A percentile compares a stretch with the other conserved stretches of the same genome.
These are phyloP conservation scores for Reticulitermes speratus DNA, from an alignment of 1,140 invertebrate genomes.

Conservation along the genomic window DNA sequence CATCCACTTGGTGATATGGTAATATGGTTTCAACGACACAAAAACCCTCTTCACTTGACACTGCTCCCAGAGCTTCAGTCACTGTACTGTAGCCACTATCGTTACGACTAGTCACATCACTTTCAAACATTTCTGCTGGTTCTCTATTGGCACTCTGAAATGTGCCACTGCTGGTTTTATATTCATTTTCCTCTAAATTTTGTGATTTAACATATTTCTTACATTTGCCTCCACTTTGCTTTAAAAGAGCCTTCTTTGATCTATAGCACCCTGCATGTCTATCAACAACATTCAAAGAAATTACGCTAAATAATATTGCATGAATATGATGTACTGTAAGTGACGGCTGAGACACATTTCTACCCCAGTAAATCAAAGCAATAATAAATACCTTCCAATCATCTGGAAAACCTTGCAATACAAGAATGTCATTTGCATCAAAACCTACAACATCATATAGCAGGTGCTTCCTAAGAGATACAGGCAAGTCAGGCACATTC, in stretches of 20 bases:
- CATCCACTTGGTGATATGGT: conserved; percentile 61
- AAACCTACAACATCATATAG: conserved; percentile 16
- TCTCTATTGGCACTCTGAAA: not conserved
- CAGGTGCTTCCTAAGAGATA: not conserved
- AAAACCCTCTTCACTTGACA: conserved; percentile 25
- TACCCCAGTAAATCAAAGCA: conserved; percentile 39
- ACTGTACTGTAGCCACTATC: not conserved
- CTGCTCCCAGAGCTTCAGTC: conserved; percentile 20
- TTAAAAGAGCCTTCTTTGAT: conserved; percentile 33
- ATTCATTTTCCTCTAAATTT: too few relatives aligned
- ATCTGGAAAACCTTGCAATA: conserved; percentile 37
- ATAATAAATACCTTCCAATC: conserved; percentile 37
- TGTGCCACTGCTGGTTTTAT: not conserved
- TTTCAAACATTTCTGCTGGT: not conserved
- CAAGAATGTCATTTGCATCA: conserved; percentile 30
- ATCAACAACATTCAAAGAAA: conserved; percentile 35
- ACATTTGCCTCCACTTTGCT: conserved; percentile 27
- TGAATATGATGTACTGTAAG: conserved; percentile 33
- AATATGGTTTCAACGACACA: conserved; percentile 21
- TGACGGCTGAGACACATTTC: conserved; percentile 31
- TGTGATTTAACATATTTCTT: not conserved
- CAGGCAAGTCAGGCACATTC: conserved; percentile 43
- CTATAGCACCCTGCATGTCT: conserved; percentile 31
- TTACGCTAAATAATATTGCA: conserved; percentile 36
- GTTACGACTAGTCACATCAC: too few relatives aligned